Conservation (phyloP, 2,888 invertebrate genomes). For the Luperina testacea region DNA sequence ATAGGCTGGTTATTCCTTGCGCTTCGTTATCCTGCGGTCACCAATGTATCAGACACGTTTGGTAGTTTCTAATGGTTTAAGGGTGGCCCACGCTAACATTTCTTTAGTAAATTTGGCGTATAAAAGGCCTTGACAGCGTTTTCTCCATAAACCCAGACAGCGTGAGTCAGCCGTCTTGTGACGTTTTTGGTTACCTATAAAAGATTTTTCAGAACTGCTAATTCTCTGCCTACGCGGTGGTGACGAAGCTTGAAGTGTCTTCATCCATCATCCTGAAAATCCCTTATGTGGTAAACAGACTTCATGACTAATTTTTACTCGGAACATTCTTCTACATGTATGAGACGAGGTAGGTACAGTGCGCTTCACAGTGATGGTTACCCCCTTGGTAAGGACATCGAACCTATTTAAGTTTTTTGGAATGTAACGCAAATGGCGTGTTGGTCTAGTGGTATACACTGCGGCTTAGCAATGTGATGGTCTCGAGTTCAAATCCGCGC, state of each 20-base stretch:
- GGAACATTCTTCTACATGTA: not conserved
- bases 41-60: not conserved
- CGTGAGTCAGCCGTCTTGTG: slow-evolving; percentile 11
- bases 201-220: not conserved
- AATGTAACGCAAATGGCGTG: no score
- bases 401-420: no score
- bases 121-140: not conserved
- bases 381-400: no score
- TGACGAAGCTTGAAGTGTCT: slow-evolving; percentile 22
- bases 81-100: not conserved
- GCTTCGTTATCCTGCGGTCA: not conserved
- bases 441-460: no score
- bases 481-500: no score
- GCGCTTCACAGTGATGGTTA: no score
- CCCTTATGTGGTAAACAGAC: not conserved
- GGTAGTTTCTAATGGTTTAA: not conserved
- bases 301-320: not conserved
- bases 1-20: not conserved
- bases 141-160: not conserved
- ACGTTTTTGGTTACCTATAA: not conserved
- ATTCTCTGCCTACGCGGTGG: not conserved
- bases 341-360: no score
- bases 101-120: not conserved
- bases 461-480: no score
- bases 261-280: not conserved